phyloP scores from a whole-genome alignment of 2,113 vertebrate species.

The Ginglymostoma cirratum region DNA sequence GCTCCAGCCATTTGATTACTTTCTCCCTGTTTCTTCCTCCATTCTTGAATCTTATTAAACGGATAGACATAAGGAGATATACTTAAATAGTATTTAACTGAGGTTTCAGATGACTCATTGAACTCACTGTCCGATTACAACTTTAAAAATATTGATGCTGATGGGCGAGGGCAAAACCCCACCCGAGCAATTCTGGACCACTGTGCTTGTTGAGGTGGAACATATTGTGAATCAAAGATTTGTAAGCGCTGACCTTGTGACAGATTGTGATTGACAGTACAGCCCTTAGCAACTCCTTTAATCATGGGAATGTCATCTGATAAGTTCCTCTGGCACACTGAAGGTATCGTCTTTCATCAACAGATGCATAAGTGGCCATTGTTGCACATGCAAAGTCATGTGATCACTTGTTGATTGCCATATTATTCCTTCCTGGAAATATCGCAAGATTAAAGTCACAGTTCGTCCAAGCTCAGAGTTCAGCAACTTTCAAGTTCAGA shows the following conservation, averaged over 20 bases:
- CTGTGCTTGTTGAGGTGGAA: background rate
- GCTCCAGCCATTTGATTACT: background rate
- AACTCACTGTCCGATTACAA: background rate
- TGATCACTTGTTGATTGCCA: constrained; percentile 25
- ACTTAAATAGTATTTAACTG: no score
- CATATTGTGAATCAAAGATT: background rate
- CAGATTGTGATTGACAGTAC: background rate
- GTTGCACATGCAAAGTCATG: background rate
- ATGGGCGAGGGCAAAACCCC: background rate
- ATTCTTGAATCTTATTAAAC: background rate
- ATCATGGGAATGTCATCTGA: constrained; percentile 27
- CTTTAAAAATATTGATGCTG: background rate
- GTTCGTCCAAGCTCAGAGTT: background rate
- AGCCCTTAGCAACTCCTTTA: background rate
- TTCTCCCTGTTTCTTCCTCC: background rate
- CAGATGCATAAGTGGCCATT: background rate
- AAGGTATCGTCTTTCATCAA: constrained; percentile 15
- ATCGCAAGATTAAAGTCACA: background rate
- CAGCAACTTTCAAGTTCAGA: background rate
- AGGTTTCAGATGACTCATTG: background rate
- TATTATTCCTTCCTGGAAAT: constrained; percentile 1
- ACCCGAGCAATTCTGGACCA: background rate
- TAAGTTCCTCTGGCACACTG: background rate
- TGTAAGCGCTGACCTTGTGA: background rate
- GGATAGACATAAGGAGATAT: background rate